Evolutionary conservation across 2,797 vertebrate genomes (phyloP).

Genomic region (Tenualosa ilisha): DNA sequence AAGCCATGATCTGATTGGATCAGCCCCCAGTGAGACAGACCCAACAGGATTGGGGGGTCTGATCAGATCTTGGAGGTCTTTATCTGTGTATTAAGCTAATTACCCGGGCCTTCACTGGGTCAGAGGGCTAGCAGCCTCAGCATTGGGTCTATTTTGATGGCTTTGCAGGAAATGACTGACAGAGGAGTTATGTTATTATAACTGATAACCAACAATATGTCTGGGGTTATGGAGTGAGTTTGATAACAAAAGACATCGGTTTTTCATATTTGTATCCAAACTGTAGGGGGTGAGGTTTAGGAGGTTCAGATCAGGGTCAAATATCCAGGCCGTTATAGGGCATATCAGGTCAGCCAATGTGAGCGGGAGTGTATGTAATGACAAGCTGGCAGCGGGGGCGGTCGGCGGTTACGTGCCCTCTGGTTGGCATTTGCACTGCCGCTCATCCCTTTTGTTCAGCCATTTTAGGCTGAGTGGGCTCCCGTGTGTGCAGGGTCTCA

Average conservation of each 20-base stretch:
- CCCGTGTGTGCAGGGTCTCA: neutral
- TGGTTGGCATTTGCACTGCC: neutral
- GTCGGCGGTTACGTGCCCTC: neutral
- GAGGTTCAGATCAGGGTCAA: neutral
- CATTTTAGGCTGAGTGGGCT: neutral
- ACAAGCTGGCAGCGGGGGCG: neutral
- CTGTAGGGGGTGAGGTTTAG: neutral
- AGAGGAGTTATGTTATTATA: neutral
- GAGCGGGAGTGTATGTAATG: neutral
- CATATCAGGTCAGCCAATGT: neutral
- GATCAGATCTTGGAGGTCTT: neutral
- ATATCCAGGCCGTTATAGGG: neutral
- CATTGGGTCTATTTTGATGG: neutral
- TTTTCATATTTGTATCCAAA: neutral
- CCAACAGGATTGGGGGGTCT: slow-evolving; percentile 28
- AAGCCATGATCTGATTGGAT: slow-evolving; percentile 28
- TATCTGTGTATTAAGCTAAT: slow-evolving; percentile 25
- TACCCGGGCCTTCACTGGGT: neutral
- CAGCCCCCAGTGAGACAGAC: slow-evolving; percentile 26
- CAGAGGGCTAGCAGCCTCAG: neutral
- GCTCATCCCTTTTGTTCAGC: neutral
- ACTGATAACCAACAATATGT: neutral
- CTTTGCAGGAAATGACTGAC: neutral
- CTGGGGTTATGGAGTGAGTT: neutral
- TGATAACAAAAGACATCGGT: neutral